Percentiles rank a stretch among this genome's conserved stretches.
Conservation (phyloP, 92 coral and sea anemone genomes). For the Parazoanthus atlanticus region DNA sequence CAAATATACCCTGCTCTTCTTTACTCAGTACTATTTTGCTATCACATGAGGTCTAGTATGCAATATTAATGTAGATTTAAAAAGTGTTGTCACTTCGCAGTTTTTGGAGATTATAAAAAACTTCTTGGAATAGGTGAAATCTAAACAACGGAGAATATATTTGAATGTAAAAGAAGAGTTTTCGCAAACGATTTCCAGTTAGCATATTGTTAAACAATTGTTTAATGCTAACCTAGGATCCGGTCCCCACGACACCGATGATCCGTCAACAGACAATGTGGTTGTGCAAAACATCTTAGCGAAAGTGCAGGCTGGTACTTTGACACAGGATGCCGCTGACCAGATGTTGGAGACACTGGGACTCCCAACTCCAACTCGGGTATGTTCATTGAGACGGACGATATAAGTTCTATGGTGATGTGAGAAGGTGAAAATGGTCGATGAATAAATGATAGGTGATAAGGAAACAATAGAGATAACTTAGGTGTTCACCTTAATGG, state of each 20-base stretch:
- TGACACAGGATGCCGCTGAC: slow-evolving; percentile 23
- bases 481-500: no score
- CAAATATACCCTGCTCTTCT: no score
- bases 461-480: background rate
- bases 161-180: no score
- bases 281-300: background rate
- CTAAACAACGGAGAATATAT: no score
- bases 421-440: background rate
- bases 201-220: background rate
- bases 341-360: background rate
- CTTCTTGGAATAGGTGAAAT: no score
- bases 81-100: no score
- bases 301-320: slow-evolving; percentile 1
- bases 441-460: background rate
- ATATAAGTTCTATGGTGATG: background rate
- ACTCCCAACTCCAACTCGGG: background rate
- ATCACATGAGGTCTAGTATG: no score
- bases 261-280: background rate
- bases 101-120: no score
- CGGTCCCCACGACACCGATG: background rate
- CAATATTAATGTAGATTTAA: no score
- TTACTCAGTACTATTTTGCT: no score
- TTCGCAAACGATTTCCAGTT: no score
- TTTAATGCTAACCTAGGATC: background rate
- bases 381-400: background rate